Base-by-base conservation (phyloP, 1,140 invertebrate species). In the Drosophila sturtevanti region DNA sequence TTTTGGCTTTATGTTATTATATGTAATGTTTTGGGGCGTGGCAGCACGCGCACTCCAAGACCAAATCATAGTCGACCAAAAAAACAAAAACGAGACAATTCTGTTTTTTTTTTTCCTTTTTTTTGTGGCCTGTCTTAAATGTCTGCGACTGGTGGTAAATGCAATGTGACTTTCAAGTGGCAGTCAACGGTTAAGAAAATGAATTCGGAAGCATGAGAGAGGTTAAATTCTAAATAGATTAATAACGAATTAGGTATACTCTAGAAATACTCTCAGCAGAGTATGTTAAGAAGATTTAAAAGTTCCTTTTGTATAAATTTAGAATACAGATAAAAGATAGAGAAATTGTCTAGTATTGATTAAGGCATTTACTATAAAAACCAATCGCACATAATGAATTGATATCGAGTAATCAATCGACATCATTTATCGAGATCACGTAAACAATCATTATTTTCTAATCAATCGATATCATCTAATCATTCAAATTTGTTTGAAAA, bases 101-200 rank as follows among this genome's bases (percentile, higher is more conserved):
- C 68, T 61, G 35, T 44, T 60, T 75, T 74, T 63, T 64, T 27
- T 37, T 37, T 14, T 11, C 27, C 35, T 59, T 61, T 52, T n/a
- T n/a, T n/a, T n/a, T n/a, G n/a, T 73, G 69, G 71, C 71, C 16
- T 48, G 41, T 48, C 41, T 48, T 48, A 48, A 61, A 72, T 34
- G 67, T 72, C 56, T 66, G 72, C 69, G 64, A 63, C 37, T 18
- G 24, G 24, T n/a, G 37, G 56, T 67, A 78, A 86, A 87, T 81
- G 64, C 76, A 87, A 82, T 86, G 81, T 86, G 82, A 87, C 81
- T 86, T 86, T 86, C 74, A 73, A 85, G 78, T 87, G 67, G 79
- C 62, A 48, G 41, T 48, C 41, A 52, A 48, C 34, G 64, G 24
- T 52, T 66, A 71, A 65, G 44, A 69, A 63, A 52, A 52, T 58